A percentile compares a stretch with the other conserved stretches of the same genome.
These are phyloP conservation scores for Drosophila leontia DNA, from an alignment of 1,140 invertebrate species.

Conservation along the genomic window DNA sequence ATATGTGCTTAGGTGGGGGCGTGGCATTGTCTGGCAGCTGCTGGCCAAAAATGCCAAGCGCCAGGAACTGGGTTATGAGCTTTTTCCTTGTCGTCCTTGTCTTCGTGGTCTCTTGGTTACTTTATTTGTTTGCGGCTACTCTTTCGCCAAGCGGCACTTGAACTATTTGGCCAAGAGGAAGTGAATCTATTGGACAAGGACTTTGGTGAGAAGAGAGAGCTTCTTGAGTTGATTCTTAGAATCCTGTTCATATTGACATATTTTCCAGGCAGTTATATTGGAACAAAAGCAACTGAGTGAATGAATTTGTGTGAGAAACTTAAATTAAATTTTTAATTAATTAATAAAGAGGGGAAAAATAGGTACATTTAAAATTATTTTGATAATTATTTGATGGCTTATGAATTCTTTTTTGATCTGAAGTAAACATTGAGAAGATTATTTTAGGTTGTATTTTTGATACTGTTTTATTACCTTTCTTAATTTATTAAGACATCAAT, in stretches of 20 bases:
- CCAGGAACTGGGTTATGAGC: constrained; percentile 68
- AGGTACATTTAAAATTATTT: too few species aligned
- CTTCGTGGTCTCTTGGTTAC: constrained; percentile 39
- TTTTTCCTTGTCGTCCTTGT: constrained; percentile 60
- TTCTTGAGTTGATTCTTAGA: background rate
- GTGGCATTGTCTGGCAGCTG: constrained; percentile 60
- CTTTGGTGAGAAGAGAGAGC: background rate
- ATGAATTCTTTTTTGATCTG: background rate
- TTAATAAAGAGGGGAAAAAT: background rate
- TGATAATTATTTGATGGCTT: background rate
- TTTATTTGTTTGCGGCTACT: constrained; percentile 46
- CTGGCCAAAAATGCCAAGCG: constrained; percentile 38
- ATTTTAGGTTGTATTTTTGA: background rate
- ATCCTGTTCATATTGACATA: constrained; percentile 8
- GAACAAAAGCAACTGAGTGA: background rate
- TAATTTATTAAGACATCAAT: too few species aligned
- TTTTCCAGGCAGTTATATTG: background rate
- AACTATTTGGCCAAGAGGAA: constrained; percentile 36
- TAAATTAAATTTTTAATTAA: background rate
- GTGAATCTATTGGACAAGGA: constrained; percentile 11
- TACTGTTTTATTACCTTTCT: too few species aligned
- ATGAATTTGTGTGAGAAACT: background rate
- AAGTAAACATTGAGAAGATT: background rate
- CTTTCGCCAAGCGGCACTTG: constrained; percentile 18
- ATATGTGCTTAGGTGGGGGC: constrained; percentile 38